Conservation (phyloP, 2,888 invertebrate genomes). For the Dicycla oo region DNA sequence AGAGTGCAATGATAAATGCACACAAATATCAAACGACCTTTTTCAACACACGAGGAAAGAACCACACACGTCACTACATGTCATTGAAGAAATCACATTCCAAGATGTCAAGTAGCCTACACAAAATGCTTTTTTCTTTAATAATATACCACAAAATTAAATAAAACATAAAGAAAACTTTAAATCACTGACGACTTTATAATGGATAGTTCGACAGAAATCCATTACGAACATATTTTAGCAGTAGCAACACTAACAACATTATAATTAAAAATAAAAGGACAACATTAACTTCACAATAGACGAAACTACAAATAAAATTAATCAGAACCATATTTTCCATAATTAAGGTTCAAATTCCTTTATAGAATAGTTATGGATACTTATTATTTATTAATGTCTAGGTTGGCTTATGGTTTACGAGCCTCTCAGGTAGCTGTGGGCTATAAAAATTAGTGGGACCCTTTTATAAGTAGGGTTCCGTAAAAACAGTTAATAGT, state of each 20-base stretch:
- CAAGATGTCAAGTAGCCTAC: not conserved
- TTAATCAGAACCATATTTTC: not conserved
- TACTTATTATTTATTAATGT: constrained; percentile 55
- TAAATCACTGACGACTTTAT: constrained; percentile 32
- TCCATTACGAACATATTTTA: constrained; percentile 52
- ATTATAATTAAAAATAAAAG: constrained; percentile 55
- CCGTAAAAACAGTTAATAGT: constrained; percentile 20
- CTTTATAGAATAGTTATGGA: not conserved
- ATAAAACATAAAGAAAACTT: constrained; percentile 14
- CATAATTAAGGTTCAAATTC: constrained; percentile 4
- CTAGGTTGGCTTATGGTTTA: constrained; percentile 51
- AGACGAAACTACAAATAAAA: not conserved
- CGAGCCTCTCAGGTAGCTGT: constrained; percentile 65
- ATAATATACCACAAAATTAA: not conserved
- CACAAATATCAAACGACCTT: not conserved
- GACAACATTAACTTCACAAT: constrained; percentile 26
- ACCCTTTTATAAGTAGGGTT: constrained; percentile 55
- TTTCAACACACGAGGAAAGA: not conserved
- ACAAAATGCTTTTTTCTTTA: not conserved
- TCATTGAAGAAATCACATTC: not conserved
- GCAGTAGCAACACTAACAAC: constrained; percentile 64
- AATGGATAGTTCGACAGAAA: constrained; percentile 43
- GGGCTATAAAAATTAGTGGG: constrained; percentile 68
- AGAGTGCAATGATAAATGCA: not conserved
- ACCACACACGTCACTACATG: no score